Conservation (phyloP, 1,140 invertebrate genomes). For the Drosophila sp. region DNA sequence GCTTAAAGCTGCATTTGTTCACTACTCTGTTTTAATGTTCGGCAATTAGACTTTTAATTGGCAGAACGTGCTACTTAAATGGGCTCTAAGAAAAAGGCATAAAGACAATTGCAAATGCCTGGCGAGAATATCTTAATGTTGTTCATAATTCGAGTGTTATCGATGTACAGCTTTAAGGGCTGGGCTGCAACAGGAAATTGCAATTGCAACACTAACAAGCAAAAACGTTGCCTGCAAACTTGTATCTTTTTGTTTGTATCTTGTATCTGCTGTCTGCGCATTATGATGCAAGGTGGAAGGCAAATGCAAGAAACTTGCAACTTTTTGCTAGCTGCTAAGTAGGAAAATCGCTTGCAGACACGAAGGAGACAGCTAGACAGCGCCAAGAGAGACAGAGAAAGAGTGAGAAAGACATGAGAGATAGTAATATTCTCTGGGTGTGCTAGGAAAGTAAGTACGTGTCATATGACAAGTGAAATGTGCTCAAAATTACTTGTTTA, state of each 20-base stretch:
- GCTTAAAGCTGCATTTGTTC: conserved; percentile 32
- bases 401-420: neutral
- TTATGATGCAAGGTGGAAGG: conserved; percentile 64
- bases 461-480: conserved; percentile 82
- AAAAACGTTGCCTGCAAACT: conserved; percentile 31
- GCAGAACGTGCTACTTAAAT: conserved; percentile 63
- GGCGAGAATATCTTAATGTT: conserved; percentile 48
- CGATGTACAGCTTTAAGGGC: conserved; percentile 35
- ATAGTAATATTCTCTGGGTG: neutral
- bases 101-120: conserved; percentile 61
- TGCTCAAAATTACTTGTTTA: conserved; percentile 81
- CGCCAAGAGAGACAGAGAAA: conserved; percentile 1
- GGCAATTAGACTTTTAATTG: conserved; percentile 73
- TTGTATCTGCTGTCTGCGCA: conserved; percentile 67
- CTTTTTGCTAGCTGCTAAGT: conserved; percentile 68
- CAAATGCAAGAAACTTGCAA: conserved; percentile 64
- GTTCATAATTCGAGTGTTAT: conserved; percentile 35
- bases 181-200: conserved; percentile 49
- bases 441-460: conserved; percentile 60
- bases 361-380: conserved; percentile 11
- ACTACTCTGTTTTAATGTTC: conserved; percentile 54
- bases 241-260: conserved; percentile 51
- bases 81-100: conserved; percentile 56
- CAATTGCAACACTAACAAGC: conserved; percentile 55
- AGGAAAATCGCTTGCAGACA: conserved; percentile 75